Evolutionary conservation across 2,113 vertebrate genomes (phyloP).

Genomic region (Menura novaehollandiae): DNA sequence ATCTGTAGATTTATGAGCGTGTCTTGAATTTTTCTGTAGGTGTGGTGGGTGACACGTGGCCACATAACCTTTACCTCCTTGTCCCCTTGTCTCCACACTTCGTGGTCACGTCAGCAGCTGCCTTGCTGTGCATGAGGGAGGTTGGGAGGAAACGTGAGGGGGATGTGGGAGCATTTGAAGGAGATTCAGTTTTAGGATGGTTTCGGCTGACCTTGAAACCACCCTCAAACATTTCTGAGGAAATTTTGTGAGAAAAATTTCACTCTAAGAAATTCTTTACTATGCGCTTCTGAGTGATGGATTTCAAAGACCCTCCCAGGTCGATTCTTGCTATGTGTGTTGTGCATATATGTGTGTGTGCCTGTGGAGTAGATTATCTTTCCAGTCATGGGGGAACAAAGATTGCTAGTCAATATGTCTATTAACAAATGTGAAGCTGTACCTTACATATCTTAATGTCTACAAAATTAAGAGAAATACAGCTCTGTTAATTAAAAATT

Average conservation of each 20-base stretch:
- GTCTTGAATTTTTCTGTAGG: neutral
- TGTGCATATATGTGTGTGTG: neutral
- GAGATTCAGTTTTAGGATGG: neutral
- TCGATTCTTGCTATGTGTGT: accelerated
- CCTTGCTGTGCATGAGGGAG: neutral
- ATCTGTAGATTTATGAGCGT: neutral
- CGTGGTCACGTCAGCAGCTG: neutral
- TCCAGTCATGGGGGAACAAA: neutral
- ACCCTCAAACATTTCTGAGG: neutral
- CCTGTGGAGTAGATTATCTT: neutral
- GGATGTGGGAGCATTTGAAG: neutral
- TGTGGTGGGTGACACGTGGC: neutral
- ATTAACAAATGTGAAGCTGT: neutral
- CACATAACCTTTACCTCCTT: neutral
- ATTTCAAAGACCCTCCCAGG: neutral
- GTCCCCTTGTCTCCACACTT: neutral
- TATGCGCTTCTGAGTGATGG: neutral
- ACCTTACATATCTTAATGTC: neutral
- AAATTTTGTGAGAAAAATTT: neutral
- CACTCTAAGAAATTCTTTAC: neutral
- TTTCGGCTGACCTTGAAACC: neutral
- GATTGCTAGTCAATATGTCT: neutral
- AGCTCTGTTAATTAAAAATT: neutral
- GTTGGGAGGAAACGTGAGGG: neutral
- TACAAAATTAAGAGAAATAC: neutral